Percentiles rank a stretch among this genome's conserved stretches.
phyloP scores from a whole-genome alignment of 2,113 vertebrate genomes.

The Sinocyclocheilus rhinocerous region DNA sequence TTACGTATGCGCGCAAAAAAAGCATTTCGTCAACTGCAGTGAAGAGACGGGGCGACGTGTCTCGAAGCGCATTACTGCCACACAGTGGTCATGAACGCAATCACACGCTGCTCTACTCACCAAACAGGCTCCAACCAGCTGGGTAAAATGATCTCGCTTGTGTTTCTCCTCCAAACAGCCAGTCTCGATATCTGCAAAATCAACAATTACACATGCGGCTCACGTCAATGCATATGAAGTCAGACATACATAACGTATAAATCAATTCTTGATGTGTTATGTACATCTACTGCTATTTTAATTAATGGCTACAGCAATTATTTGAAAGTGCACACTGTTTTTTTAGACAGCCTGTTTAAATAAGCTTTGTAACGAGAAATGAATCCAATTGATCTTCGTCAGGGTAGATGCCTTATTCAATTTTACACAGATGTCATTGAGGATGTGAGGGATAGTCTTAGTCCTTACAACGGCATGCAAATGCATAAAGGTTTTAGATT shows the following conservation, averaged over 20 bases:
- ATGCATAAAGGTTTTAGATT: neutral
- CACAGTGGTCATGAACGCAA: constrained; percentile 44
- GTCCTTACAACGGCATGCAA: neutral
- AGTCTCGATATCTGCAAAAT: constrained; percentile 90
- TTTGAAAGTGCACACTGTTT: neutral
- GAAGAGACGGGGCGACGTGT: neutral
- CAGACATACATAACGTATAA: neutral
- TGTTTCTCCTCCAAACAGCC: constrained; percentile 95
- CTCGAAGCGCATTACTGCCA: constrained; percentile 54
- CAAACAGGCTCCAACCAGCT: constrained; percentile 94
- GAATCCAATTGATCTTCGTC: neutral
- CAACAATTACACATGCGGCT: neutral
- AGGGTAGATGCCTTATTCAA: neutral
- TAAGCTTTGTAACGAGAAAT: neutral
- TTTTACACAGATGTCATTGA: neutral
- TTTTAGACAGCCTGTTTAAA: neutral
- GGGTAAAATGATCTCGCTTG: constrained; percentile 95
- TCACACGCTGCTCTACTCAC: constrained; percentile 74
- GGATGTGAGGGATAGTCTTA: neutral
- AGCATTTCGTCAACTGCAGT: constrained; percentile 20
- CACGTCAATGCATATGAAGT: neutral
- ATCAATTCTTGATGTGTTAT: neutral
- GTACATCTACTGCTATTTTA: neutral
- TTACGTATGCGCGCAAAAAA: constrained; percentile 28
- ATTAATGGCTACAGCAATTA: neutral